Percentiles rank a stretch among this genome's conserved stretches.
Evolutionary conservation across 2,113 vertebrate species (phyloP).

Genomic region (Alethe castanea): DNA sequence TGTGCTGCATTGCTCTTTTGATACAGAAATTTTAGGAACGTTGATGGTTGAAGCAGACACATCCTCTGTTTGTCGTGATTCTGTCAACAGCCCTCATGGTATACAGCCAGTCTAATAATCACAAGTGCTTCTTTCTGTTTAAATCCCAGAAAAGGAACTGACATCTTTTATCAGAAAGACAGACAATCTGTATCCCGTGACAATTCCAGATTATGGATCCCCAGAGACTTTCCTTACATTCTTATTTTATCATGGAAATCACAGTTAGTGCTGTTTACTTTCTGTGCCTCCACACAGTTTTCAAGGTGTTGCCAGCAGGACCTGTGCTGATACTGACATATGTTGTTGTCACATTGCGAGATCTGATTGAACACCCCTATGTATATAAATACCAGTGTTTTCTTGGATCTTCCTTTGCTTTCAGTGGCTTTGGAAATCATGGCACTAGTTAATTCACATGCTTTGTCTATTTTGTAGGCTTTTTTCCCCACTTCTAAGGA

Average conservation of each 20-base stretch:
- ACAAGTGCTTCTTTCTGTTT: constrained; percentile 77
- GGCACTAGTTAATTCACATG: constrained; percentile 45
- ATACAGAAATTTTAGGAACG: constrained; percentile 39
- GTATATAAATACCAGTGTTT: constrained; percentile 70
- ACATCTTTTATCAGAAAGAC: constrained; percentile 85
- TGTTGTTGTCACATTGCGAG: constrained; percentile 79
- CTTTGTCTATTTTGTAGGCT: constrained; percentile 23
- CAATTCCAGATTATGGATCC: constrained; percentile 84
- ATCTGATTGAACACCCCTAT: constrained; percentile 74
- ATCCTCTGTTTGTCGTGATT: constrained; percentile 45
- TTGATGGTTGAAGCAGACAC: constrained; percentile 28
- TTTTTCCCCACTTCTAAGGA: constrained; percentile 18
- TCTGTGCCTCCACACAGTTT: constrained; percentile 68
- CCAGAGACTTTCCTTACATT: constrained; percentile 75
- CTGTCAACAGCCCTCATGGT: constrained; percentile 68
- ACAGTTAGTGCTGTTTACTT: constrained; percentile 74
- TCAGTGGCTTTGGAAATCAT: constrained; percentile 51
- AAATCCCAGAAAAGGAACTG: constrained; percentile 78
- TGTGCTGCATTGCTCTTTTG: constrained; percentile 25
- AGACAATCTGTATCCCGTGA: constrained; percentile 80
- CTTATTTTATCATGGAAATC: constrained; percentile 80
- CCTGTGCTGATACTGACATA: constrained; percentile 76
- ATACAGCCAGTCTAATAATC: constrained; percentile 75
- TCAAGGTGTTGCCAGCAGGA: constrained; percentile 84
- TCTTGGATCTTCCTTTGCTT: constrained; percentile 67